Evolutionary conservation across 2,113 vertebrate genomes (phyloP).

Genomic region (Sminthopsis crassicaudata): DNA sequence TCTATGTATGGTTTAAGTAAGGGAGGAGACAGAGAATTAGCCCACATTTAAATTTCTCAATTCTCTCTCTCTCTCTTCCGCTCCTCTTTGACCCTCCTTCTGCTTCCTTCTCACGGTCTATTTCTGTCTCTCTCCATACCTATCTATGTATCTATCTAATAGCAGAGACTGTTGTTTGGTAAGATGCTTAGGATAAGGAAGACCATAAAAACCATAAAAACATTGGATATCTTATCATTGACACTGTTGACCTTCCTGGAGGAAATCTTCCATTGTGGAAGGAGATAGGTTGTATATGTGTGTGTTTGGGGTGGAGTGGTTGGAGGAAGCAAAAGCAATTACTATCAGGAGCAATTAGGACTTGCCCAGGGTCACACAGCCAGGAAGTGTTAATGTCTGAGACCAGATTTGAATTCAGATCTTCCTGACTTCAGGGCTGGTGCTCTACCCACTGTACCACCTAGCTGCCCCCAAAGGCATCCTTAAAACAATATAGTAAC

Average conservation of each 20-base stretch:
- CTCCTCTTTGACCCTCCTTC: too few species aligned
- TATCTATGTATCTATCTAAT: neutral
- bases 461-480: too few species aligned
- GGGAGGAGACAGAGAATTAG: neutral
- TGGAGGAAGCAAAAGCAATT: constrained; percentile 66
- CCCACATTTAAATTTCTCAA: neutral
- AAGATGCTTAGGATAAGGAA: neutral
- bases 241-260: neutral
- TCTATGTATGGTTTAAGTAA: neutral
- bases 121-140: too few species aligned
- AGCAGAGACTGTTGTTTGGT: neutral
- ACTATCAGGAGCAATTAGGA: constrained; percentile 72
- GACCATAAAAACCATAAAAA: neutral
- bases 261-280: constrained; percentile 26
- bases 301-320: neutral
- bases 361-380: too few species aligned
- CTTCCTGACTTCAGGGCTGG: too few species aligned
- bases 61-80: neutral
- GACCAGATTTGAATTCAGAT: too few species aligned
- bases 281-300: too few species aligned
- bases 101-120: too few species aligned
- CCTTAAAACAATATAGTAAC: too few species aligned
- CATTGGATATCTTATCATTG: neutral
- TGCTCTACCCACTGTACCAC: too few species aligned
- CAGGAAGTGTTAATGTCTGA: too few species aligned